Conservation (phyloP, 2,113 vertebrate genomes). For the Perca fluviatilis region DNA sequence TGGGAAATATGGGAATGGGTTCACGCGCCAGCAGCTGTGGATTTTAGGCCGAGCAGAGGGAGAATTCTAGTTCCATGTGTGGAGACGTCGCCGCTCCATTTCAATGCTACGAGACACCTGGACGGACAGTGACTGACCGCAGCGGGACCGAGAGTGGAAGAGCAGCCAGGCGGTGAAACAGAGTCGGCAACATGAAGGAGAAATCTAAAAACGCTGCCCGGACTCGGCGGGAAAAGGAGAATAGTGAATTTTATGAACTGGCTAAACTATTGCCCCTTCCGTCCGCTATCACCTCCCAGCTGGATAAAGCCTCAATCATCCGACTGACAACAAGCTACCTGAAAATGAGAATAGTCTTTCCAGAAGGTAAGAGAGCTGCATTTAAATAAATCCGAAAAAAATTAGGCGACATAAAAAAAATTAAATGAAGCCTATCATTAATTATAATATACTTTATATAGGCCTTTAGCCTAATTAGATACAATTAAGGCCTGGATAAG, state of each 20-base stretch:
- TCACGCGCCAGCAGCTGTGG: slow-evolving; percentile 15
- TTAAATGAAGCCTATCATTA: too few species aligned
- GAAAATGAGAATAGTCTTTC: slow-evolving; percentile 97
- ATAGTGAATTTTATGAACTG: slow-evolving; percentile 99
- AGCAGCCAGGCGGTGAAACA: neutral
- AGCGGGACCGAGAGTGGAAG: slow-evolving; percentile 14
- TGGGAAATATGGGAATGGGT: slow-evolving; percentile 46
- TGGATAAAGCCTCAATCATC: slow-evolving; percentile 99
- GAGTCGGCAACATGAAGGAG: slow-evolving; percentile 91
- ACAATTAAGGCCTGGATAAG: too few species aligned
- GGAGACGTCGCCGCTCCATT: neutral
- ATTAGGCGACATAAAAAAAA: too few species aligned
- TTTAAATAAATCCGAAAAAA: neutral
- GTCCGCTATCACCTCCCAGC: slow-evolving; percentile 98
- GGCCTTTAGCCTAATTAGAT: too few species aligned
- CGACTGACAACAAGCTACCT: slow-evolving; percentile 98
- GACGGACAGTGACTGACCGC: neutral
- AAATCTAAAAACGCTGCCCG: slow-evolving; percentile 99
- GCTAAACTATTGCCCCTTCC: slow-evolving; percentile 97
- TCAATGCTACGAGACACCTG: slow-evolving; percentile 22
- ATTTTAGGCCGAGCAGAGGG: slow-evolving; percentile 22
- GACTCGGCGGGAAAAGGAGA: slow-evolving; percentile 98
- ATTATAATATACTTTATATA: too few species aligned
- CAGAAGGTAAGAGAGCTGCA: slow-evolving; percentile 89
- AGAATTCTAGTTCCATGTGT: neutral